phyloP scores from a whole-genome alignment of 2,888 invertebrate species.

The Noctua pronuba region DNA sequence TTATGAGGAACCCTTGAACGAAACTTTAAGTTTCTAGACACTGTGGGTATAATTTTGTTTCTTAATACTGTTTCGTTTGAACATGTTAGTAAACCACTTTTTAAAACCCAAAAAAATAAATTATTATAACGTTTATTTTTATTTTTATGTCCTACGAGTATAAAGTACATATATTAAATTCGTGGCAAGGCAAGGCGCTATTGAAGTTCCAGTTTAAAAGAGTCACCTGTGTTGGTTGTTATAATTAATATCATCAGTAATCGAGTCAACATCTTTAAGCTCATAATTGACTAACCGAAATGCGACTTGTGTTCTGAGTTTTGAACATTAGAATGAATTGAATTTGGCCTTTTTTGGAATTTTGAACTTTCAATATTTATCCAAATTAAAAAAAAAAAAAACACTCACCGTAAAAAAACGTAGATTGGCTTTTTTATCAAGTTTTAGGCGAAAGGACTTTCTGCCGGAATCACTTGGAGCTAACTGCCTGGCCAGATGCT shows the following conservation, averaged over 20 bases:
- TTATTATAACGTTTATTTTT: neutral
- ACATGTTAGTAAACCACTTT: no score
- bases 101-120: no score
- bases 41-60: no score
- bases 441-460: neutral
- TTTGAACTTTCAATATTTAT: neutral
- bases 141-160: no score
- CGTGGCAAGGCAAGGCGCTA: neutral
- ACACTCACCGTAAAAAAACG: constrained; percentile 10
- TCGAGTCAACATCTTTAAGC: no score
- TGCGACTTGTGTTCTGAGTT: no score
- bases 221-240: no score
- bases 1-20: neutral
- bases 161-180: neutral
- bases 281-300: no score
- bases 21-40: neutral
- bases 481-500: constrained; percentile 14
- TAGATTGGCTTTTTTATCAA: neutral
- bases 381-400: neutral
- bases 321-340: no score
- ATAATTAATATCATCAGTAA: no score
- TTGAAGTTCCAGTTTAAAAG: neutral
- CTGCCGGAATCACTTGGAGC: neutral
- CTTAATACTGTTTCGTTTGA: no score
- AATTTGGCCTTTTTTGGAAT: no score